Evolutionary conservation across 2,888 invertebrate species (phyloP), one percentile per base, ranked within the genome.

Genomic region (Limnephilus rhombicus): DNA sequence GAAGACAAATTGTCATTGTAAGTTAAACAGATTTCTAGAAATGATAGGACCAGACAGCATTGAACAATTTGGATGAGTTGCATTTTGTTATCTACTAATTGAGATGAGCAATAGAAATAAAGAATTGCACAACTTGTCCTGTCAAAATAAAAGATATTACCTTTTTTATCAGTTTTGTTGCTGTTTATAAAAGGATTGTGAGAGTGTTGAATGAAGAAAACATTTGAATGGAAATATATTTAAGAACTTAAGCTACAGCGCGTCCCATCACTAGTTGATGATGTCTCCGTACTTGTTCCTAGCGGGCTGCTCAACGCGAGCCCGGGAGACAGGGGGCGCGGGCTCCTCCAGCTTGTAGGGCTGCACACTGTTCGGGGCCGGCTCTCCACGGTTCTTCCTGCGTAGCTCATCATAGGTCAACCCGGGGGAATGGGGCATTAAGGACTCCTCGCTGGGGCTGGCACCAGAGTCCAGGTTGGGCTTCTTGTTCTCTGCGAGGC

Each of bases 361-460:
- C 93, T 96, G 96, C 94, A 95, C 95, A 91, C 96, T 95, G 5
- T 95, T 92, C 5, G 95, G 95, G 5, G 94, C 94, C 94, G 97
- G 97, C 53, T 97, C 97, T 81, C 97, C 97, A 88, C 98, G 96
- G 95, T 98, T 98, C 94, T 96, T 96, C 89, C 96, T 96, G 34
- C 98, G 96, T 92, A 98, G 95, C 94, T 98, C 98, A 80, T 98
- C 98, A 94, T 98, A 98, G 0, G 97, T 96, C 24, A 97, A 96
- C n/a, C 90, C 88, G 0, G 96, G 94, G 0, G 97, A 95, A 41
- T 85, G 89, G 24, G 89, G 83, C 13, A 91, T 18, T n/a, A 68
- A 9, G n/a, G 91, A 37, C 18, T 92, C 90, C n/a, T 89, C 83
- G 3, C n/a, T 90, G 68, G 80, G 91, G 92, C 31, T 34, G 15